Base-by-base conservation (phyloP, 2,113 vertebrate genomes). In the Ranitomeya imitator region DNA sequence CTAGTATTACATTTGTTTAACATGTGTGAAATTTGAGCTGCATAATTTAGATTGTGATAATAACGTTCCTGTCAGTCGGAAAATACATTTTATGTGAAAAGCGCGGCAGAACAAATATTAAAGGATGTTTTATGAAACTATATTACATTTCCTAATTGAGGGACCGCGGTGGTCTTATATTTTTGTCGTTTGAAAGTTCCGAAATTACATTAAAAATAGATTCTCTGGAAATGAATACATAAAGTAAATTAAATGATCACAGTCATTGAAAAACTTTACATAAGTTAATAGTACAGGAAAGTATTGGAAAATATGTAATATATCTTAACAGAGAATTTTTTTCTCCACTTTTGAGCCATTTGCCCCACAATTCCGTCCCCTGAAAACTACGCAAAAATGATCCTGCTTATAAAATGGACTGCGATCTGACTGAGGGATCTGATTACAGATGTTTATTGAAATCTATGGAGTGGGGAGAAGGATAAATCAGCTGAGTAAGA, bases 1-100 rank as follows among this genome's bases (percentile, higher is more conserved):
- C 55, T 65, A 57, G 31, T 10, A 61, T 86, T 23, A 79, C 61
- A 69, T 67, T 67, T 86, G 60, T 79, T 86, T 86, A 54, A 69
- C 81, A 69, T 54, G 63, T 69, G 19, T 69, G 61, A 67, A 69
- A 23, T 54, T 52, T 52, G 19, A 67, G 65, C 61, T 26, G 37
- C n/a, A 52, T 54, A 69, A 23, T 83, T 69, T 51, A 67, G 7
- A 54, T n/a, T 51, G 16, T 69, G 51, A 83, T 54, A 83, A 83
- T 54, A 83, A 69, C 14, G 45, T 15, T 45, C 18, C 18, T 82
- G 31, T 45, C 79, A 37, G 15, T 37, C 10, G 55, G 57, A 81
- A 81, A 81, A 51, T 82, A 37, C 13, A 61, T 26, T 82, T 63
- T 63, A 1, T 76, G 73, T 11, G 16, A 76, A 18, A 51, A 76